Conservation (phyloP, 2,888 invertebrate species). For the Lathronympha strigana region DNA sequence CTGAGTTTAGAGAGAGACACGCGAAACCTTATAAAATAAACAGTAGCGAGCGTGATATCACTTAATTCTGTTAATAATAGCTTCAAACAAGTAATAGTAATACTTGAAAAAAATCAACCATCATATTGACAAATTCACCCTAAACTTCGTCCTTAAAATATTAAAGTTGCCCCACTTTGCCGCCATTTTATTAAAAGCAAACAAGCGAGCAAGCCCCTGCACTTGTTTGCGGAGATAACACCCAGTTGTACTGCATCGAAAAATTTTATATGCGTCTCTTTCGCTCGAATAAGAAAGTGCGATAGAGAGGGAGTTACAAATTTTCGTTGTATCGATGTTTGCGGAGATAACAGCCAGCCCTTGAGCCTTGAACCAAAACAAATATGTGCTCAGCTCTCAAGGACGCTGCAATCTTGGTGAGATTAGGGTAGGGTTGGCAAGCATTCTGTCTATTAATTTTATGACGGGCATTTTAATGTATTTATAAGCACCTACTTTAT, state of each 20-base stretch:
- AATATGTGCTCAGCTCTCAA: conserved; percentile 40
- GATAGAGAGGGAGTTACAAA: too few relatives aligned
- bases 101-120: not conserved
- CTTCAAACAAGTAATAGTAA: not conserved
- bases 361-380: conserved; percentile 31
- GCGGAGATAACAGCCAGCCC: conserved; percentile 30
- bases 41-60: too few relatives aligned
- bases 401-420: conserved; percentile 32
- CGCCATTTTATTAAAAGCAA: conserved; percentile 29
- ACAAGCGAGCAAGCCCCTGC: conserved; percentile 30
- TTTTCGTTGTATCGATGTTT: too few relatives aligned
- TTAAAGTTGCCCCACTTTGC: conserved; percentile 17
- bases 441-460: not conserved
- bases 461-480: too few relatives aligned
- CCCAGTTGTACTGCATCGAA: too few relatives aligned
- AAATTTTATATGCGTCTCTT: too few relatives aligned
- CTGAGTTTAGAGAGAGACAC: too few relatives aligned
- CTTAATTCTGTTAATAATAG: too few relatives aligned
- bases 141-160: conserved; percentile 1
- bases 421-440: conserved; percentile 35
- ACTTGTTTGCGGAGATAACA: conserved; percentile 42
- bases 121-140: not conserved
- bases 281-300: too few relatives aligned
- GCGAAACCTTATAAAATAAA: too few relatives aligned
- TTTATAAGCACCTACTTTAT: too few relatives aligned